These are phyloP conservation scores for Malacoctenus gilli DNA, from an alignment of 2,797 vertebrate genomes.

Conservation along the genomic window DNA sequence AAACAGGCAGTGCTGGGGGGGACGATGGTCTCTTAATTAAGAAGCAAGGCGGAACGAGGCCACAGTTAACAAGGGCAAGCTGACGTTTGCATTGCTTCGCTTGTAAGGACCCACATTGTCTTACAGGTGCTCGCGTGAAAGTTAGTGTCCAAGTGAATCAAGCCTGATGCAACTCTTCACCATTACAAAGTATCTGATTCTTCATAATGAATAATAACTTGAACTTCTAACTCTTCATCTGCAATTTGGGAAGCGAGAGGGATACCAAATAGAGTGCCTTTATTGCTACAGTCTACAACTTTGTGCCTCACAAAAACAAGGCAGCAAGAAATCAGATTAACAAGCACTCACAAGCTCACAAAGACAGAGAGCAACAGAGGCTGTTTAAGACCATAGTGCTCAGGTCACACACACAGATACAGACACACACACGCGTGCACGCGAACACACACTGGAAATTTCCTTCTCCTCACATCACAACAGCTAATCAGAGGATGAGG, in stretches of 20 bases:
- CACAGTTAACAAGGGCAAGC: constrained; percentile 72
- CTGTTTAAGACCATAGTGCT: constrained; percentile 20
- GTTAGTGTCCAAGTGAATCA: constrained; percentile 4
- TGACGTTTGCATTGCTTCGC: constrained; percentile 39
- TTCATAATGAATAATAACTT: background rate
- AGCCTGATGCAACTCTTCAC: background rate
- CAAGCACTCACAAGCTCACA: constrained; percentile 3
- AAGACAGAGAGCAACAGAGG: constrained; percentile 15
- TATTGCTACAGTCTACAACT: background rate
- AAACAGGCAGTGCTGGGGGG: constrained; percentile 62
- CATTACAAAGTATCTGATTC: constrained; percentile 6
- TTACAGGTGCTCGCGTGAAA: constrained; percentile 5
- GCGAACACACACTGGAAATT: background rate
- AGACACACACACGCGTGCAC: too few relatives aligned
- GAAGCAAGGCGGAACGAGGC: constrained; percentile 77
- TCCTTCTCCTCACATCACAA: constrained; percentile 61
- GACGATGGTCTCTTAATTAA: constrained; percentile 81
- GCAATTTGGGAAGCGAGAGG: background rate
- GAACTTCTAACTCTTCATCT: background rate
- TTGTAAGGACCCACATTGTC: constrained; percentile 40
- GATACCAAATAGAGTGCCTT: background rate
- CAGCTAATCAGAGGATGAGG: constrained; percentile 73
- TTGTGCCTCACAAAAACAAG: constrained; percentile 5
- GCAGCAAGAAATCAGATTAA: constrained; percentile 2
- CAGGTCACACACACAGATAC: background rate